Evolutionary conservation across 2,797 vertebrate genomes (phyloP), one percentile per base, ranked within the genome.

Genomic region (Lepilemur septentrionalis): DNA sequence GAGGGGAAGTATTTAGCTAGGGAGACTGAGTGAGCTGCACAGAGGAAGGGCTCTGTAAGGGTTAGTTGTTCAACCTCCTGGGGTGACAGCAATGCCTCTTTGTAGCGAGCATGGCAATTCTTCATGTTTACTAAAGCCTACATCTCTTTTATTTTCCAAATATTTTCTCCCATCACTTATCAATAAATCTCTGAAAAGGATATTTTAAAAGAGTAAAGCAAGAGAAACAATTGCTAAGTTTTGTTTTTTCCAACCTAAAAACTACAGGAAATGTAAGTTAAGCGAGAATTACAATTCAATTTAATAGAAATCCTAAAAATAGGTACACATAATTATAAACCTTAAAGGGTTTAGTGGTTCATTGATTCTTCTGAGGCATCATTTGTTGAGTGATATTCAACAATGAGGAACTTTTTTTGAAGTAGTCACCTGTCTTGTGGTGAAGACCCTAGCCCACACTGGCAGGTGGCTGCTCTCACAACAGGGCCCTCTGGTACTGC

Each of bases 191-290:
- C 32, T 61, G n/a, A 72, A 76, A 85, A 92, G 13, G 67, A 59
- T 4, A 61, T n/a, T 85, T 79, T 86, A 61, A 52, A 81, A 85
- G n/a, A n/a, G 5, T 23, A 88, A 85, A 81, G 25, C 28, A 80
- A 70, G 25, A 63, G 23, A 30, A 90, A 50, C 4, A 61, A 5
- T 52, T 83, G 5, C 17, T 89, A 87, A 52, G 1, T 15, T 95
- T 96, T 65, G 32, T 76, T 91, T 48, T 48, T 78, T 75, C 79
- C 43, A 41, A 38, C 10, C 65, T 94, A 75, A 94, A 97, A 70
- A 38, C 10, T 41, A 15, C 32, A 93, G 15, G 32, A 83, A 87
- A 57, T 80, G 43, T 50, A 52, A 25, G 5, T 35, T 80, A 55
- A 90, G 50, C 18, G 4, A 88, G 55, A 93, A 75, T 63, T 79